Base-by-base conservation (phyloP, 2,113 vertebrate species). In the Pseudorasbora parva region DNA sequence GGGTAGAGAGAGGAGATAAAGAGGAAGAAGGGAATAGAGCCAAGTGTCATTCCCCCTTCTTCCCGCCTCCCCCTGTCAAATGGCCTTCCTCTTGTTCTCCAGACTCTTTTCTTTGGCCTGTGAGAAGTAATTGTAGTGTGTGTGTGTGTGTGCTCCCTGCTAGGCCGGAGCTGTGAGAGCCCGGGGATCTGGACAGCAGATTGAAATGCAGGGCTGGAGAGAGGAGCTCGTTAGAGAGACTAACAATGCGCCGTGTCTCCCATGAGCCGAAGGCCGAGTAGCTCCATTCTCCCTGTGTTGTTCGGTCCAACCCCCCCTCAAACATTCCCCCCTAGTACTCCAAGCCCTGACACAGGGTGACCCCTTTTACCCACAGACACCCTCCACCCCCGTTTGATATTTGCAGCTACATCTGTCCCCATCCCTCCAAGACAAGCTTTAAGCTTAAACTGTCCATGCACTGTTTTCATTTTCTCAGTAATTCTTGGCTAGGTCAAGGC, bases 171-270 rank as follows among this genome's bases (percentile, higher is more conserved):
- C 76, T 82, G 86, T 91, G 82, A 87, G 86, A 86, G 89, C 88
- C 87, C 84, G 87, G 82, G 90, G 89, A 91, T 94, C 91, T 91
- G 91, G 91, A 88, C 88, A 86, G 92, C 90, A 93, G 93, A 93
- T 93, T 94, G 91, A 93, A 87, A 86, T 83, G 77, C 82, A 78
- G 82, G 81, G 86, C 78, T 84, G 66, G 30, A 75, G 81, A 85
- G 91, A 92, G 90, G 92, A 92, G 90, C 93, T 93, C 90, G 91
- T 94, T 94, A 92, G 90, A 90, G 90, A 86, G 89, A 83, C 85
- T 88, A 93, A 92, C 92, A 94, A 93, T 91, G 92, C 84, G 79
- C 86, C 80, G 83, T 77, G 81, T 78, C 47, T 81, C 86, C 87
- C 73, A 71, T 84, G 75, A 78, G 81, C 81, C 75, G 33, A 45